Conservation (phyloP, 2,888 invertebrate genomes). For the Lapara coniferarum region DNA sequence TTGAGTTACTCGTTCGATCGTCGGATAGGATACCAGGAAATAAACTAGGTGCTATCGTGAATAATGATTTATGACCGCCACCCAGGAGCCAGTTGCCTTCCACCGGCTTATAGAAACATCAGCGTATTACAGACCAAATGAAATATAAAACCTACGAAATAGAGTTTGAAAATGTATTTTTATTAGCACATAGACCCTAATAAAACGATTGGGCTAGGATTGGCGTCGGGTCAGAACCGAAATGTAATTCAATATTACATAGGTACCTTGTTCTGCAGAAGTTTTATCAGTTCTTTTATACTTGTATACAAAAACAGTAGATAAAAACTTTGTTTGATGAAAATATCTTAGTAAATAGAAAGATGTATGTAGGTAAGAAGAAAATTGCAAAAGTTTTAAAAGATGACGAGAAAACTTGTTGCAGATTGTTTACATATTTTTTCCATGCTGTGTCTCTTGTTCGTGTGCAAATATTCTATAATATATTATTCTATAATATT, state of each 20-base stretch:
- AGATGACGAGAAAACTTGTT: background rate
- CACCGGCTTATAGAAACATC: background rate
- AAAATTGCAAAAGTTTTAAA: background rate
- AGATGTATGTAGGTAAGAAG: background rate
- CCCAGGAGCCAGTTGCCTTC: background rate
- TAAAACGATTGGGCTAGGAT: conserved; percentile 11
- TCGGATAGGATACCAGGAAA: conserved; percentile 8
- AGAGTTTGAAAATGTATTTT: conserved; percentile 7
- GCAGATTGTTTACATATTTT: background rate
- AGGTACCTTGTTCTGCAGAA: background rate
- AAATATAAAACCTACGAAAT: background rate
- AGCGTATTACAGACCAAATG: background rate
- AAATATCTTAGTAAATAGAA: background rate
- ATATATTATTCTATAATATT: no score
- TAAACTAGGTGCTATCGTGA: conserved; percentile 13
- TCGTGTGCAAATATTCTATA: background rate
- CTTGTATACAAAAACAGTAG: background rate
- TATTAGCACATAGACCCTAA: conserved; percentile 6
- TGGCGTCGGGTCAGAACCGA: background rate
- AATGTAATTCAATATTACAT: conserved; percentile 11
- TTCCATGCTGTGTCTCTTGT: background rate
- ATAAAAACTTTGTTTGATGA: background rate
- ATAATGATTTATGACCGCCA: conserved; percentile 14
- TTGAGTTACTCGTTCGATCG: background rate
- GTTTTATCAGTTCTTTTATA: background rate